Evolutionary conservation across 2,797 vertebrate genomes (phyloP), one percentile per base, ranked within the genome.

Genomic region (Crocodylus rhombifer): DNA sequence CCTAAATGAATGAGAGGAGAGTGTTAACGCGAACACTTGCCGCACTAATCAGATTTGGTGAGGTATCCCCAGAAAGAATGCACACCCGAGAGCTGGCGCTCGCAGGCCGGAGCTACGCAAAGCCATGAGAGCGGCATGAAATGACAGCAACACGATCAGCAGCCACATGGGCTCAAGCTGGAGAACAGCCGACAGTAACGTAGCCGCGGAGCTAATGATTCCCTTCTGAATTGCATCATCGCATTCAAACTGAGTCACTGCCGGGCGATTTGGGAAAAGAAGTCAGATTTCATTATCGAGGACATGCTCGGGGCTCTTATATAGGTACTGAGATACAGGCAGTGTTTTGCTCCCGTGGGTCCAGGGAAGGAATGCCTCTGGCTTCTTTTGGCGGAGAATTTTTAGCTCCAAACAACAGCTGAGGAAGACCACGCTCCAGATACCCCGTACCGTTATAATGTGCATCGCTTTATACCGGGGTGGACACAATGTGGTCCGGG

Each of bases 191-290:
- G 88, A 74, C 73, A 58, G 84, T 89, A 91, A 96, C 79, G 71
- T 67, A 84, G 96, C 94, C 82, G 74, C 55, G 77, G 92, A 97
- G 92, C 84, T 89, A 94, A 96, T 58, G 82, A 95, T 92, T 95
- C 98, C 97, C 95, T 91, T n/a, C 93, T 94, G 97, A 93, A 95
- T 95, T 96, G 84, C 95, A 95, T 96, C 96, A 93, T 95, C 94
- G 93, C 89, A 89, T 95, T 96, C 74, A 89, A 87, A 96, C 91
- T 97, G 96, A 98, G 97, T 98, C 97, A 97, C 80, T 77, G 91
- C 67, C 87, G 89, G 87, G 94, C 51, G 69, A 94, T 95, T 91
- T 87, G 90, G 95, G 97, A 93, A 97, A 97, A 96, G 87, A 91
- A 96, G 81, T 97, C 78, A 84, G 96, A 89, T 92, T 87, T 90